Evolutionary conservation across 2,888 invertebrate genomes (phyloP).

Genomic region (Pandemis cinnamomeana): DNA sequence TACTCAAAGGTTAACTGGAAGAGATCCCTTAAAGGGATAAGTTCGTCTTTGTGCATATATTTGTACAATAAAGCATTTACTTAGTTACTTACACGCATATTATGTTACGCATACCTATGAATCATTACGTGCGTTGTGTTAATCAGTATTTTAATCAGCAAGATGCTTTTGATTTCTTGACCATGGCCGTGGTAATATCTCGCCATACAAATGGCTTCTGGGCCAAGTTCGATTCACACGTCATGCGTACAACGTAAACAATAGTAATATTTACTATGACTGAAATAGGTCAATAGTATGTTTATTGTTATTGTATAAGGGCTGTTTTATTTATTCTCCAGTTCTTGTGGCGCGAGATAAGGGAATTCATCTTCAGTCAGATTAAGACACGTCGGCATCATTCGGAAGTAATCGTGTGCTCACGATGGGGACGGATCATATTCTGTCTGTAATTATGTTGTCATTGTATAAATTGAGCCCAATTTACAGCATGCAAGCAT

Average conservation of each 20-base stretch:
- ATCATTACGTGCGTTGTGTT: background rate
- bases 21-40: too few relatives aligned
- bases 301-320: background rate
- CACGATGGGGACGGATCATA: too few relatives aligned
- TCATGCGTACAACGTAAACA: background rate
- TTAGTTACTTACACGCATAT: background rate
- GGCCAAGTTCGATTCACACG: slow-evolving; percentile 6
- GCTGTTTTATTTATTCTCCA: background rate
- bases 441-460: too few relatives aligned
- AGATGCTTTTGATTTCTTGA: background rate
- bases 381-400: too few relatives aligned
- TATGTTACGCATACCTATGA: background rate
- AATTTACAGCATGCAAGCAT: too few relatives aligned
- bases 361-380: too few relatives aligned
- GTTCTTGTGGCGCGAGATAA: background rate
- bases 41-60: too few relatives aligned
- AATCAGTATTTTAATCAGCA: background rate
- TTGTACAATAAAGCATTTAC: too few relatives aligned
- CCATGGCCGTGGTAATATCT: slow-evolving; percentile 3
- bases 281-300: slow-evolving; percentile 5
- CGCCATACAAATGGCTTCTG: background rate
- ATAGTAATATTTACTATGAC: background rate
- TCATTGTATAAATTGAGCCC: too few relatives aligned
- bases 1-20: too few relatives aligned
- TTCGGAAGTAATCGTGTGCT: too few relatives aligned